Conservation (phyloP, 1,140 invertebrate genomes). For the Ostrea edulis region DNA sequence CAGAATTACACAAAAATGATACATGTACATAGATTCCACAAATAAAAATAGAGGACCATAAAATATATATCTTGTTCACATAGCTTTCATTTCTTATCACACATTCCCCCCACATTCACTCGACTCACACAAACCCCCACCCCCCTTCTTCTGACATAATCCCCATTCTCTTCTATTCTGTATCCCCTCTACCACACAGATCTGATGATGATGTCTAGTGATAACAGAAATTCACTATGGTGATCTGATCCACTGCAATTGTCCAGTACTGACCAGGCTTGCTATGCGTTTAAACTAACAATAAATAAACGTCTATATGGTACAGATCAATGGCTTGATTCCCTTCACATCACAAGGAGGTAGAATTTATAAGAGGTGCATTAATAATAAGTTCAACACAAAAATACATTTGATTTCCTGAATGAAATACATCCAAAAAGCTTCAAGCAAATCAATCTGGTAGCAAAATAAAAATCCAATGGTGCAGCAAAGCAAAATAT, state of each 20-base stretch:
- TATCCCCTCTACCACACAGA: background rate
- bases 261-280: background rate
- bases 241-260: background rate
- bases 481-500: too few relatives aligned
- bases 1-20: background rate
- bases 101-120: background rate
- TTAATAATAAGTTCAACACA: background rate
- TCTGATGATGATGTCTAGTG: background rate
- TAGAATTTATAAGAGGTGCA: conserved; percentile 19
- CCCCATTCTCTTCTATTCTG: background rate
- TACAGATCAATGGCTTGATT: background rate
- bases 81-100: too few relatives aligned
- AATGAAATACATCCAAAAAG: background rate
- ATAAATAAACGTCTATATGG: background rate
- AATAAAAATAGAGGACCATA: background rate
- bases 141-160: too few relatives aligned
- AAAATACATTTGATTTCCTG: conserved; percentile 20
- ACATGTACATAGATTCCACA: background rate
- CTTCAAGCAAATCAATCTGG: conserved; percentile 13
- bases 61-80: background rate
- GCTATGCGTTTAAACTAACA: background rate
- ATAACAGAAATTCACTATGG: background rate
- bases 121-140: background rate
- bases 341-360: conserved; percentile 10
- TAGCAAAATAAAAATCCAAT: background rate